These are phyloP conservation scores for Epizoanthus stellaris DNA, from an alignment of 92 coral and sea anemone genomes.

Conservation along the genomic window DNA sequence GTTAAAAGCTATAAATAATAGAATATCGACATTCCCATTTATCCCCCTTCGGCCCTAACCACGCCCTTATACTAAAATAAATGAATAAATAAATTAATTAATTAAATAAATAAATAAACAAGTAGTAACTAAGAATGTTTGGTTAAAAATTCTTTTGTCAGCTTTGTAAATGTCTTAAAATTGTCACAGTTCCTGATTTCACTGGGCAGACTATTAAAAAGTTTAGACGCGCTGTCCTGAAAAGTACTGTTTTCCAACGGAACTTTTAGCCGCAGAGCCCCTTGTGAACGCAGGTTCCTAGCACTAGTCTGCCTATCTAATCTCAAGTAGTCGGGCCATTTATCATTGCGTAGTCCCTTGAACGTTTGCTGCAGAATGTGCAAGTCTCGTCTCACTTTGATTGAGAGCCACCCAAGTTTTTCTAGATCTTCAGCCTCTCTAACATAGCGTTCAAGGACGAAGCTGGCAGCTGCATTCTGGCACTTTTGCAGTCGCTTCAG, in stretches of 20 bases:
- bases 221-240: constrained; percentile 2
- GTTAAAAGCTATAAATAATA: no score
- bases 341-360: constrained; percentile 7
- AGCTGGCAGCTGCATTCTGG: not conserved
- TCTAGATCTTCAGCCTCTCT: no score
- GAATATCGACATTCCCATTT: no score
- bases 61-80: no score
- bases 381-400: constrained; percentile 2
- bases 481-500: constrained; percentile 6
- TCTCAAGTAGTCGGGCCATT: constrained; percentile 5
- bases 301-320: not conserved
- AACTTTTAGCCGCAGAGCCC: constrained; percentile 4
- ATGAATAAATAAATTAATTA: no score
- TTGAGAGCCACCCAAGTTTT: not conserved
- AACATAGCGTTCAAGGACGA: no score
- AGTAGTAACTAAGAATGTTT: no score
- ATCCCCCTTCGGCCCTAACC: no score
- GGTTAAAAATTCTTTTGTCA: constrained; percentile 9
- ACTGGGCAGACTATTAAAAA: constrained; percentile 12
- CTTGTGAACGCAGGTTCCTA: not conserved
- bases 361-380: constrained; percentile 14
- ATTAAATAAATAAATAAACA: no score
- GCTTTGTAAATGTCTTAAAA: not conserved
- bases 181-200: constrained; percentile 15
- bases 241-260: constrained; percentile 15